Evolutionary conservation across 2,888 invertebrate species (phyloP).

Genomic region (Machimus rusticus): DNA sequence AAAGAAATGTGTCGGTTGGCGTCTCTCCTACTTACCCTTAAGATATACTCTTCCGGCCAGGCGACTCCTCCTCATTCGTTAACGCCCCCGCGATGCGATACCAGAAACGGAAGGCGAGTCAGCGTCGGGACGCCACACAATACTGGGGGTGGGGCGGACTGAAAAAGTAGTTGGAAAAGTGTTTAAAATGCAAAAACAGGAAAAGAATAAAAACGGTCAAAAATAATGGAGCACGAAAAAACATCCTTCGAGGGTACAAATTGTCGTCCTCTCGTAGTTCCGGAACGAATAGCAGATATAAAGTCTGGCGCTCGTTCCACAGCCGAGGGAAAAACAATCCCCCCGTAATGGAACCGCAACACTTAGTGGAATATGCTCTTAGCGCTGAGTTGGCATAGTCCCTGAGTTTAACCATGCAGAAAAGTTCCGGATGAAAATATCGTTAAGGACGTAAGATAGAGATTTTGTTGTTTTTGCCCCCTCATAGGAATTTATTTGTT

Average conservation of each 20-base stretch:
- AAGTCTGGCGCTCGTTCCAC: background rate
- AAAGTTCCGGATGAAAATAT: conserved; percentile 43
- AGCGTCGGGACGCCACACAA: background rate
- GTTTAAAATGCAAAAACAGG: conserved; percentile 13
- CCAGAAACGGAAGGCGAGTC: background rate
- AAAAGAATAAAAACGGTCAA: conserved; percentile 14
- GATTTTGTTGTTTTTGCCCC: background rate
- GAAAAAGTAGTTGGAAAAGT: conserved; percentile 1
- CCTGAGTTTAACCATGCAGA: conserved; percentile 27
- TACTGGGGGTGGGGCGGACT: background rate
- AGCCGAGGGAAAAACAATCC: conserved; percentile 22
- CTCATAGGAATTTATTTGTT: background rate
- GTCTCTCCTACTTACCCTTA: background rate
- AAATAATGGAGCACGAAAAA: conserved; percentile 16
- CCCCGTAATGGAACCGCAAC: conserved; percentile 25
- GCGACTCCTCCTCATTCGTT: background rate
- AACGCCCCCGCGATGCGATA: background rate
- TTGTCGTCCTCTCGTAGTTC: conserved; percentile 12
- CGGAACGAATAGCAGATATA: conserved; percentile 25
- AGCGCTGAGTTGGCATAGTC: conserved; percentile 22
- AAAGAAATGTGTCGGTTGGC: background rate
- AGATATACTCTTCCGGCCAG: background rate
- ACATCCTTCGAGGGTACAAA: background rate
- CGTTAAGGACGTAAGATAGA: conserved; percentile 11
- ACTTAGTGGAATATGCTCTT: conserved; percentile 28